Evolutionary conservation across 2,888 invertebrate genomes (phyloP).

Genomic region (Zelleria hepariella): DNA sequence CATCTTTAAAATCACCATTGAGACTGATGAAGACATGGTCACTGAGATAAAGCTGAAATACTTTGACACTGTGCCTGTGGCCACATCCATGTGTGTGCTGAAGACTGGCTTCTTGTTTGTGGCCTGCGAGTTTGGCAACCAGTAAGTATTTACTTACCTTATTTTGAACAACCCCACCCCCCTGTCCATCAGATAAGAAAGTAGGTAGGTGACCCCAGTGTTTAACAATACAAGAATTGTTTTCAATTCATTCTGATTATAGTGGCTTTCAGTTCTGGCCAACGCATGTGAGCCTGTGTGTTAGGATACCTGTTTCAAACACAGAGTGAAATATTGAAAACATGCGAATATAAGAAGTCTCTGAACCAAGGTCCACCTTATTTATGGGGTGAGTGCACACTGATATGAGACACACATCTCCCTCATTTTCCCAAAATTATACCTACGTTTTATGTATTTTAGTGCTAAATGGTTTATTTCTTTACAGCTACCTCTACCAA

Average conservation of each 20-base stretch:
- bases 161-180: too few species aligned
- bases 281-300: conserved; percentile 36
- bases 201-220: too few species aligned
- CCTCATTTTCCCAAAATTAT: not conserved
- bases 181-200: too few species aligned
- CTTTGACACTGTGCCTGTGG: conserved; percentile 99
- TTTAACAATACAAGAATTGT: too few species aligned
- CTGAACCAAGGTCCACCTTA: conserved; percentile 76
- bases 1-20: conserved; percentile 96
- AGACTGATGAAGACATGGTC: conserved; percentile 97
- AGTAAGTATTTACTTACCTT: conserved; percentile 80
- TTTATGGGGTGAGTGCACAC: conserved; percentile 71
- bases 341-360: conserved; percentile 62
- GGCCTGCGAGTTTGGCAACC: conserved; percentile 99
- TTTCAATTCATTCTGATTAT: too few species aligned
- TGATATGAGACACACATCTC: conserved; percentile 65
- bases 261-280: too few species aligned
- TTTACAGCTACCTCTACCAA: conserved; percentile 92
- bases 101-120: conserved; percentile 99
- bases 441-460: not conserved
- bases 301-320: conserved; percentile 26
- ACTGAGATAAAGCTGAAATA: conserved; percentile 99
- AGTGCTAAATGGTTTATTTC: conserved; percentile 8
- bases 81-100: conserved; percentile 96
- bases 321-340: conserved; percentile 25